Conservation (phyloP, 2,797 vertebrate genomes). For the Trematomus bernacchii region DNA sequence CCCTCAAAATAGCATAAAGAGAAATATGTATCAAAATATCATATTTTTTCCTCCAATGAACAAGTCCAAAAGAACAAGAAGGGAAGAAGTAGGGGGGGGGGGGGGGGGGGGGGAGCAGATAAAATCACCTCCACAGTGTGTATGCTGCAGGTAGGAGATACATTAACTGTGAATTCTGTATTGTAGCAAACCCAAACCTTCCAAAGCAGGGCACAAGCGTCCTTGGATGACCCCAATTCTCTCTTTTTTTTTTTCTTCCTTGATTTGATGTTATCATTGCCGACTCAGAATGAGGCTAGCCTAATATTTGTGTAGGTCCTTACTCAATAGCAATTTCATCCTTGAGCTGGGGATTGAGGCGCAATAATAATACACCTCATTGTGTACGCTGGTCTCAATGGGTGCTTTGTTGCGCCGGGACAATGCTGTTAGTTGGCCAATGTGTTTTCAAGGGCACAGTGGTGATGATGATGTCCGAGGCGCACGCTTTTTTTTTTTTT, state of each 20-base stretch:
- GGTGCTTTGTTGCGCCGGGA: slow-evolving; percentile 55
- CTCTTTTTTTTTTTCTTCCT: slow-evolving; percentile 1
- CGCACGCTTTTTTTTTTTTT: slow-evolving; percentile 24
- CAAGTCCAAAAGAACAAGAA: slow-evolving; percentile 60
- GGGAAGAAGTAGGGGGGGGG: neutral
- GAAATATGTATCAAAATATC: slow-evolving; percentile 76
- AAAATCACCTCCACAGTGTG: slow-evolving; percentile 51
- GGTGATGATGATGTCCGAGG: slow-evolving; percentile 47
- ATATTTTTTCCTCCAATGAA: slow-evolving; percentile 62
- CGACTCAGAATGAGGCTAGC: slow-evolving; percentile 53
- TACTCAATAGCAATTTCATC: slow-evolving; percentile 70
- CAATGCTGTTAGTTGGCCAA: slow-evolving; percentile 50
- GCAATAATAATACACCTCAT: slow-evolving; percentile 57
- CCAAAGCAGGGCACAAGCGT: slow-evolving; percentile 54
- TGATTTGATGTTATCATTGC: slow-evolving; percentile 63
- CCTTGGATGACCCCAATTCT: slow-evolving; percentile 62
- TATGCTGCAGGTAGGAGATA: slow-evolving; percentile 63
- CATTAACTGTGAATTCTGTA: slow-evolving; percentile 51
- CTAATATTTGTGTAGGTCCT: slow-evolving; percentile 60
- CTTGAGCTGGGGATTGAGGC: slow-evolving; percentile 54
- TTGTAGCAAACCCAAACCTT: slow-evolving; percentile 43
- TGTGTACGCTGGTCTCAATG: slow-evolving; percentile 55
- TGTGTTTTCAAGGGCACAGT: slow-evolving; percentile 68
- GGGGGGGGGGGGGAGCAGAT: slow-evolving; percentile 51
- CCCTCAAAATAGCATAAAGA: slow-evolving; percentile 70